Percentiles rank a stretch among this genome's conserved stretches.
phyloP scores from a whole-genome alignment of 2,797 vertebrate species.

The Coranthus polyacanthus region DNA sequence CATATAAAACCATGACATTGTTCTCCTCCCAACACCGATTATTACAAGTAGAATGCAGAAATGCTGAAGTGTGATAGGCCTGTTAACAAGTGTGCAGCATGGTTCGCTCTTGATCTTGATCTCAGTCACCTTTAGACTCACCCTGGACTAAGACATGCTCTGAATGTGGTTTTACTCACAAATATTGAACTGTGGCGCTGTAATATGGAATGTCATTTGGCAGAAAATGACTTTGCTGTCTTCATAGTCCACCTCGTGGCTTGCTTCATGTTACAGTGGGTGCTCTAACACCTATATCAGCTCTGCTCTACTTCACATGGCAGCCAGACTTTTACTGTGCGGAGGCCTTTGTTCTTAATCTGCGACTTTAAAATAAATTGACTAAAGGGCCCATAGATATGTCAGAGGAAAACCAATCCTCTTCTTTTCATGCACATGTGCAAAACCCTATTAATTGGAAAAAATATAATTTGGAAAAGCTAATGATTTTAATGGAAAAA shows the following conservation, averaged over 20 bases:
- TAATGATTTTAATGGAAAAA: neutral
- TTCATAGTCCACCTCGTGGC: neutral
- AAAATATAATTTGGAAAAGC: neutral
- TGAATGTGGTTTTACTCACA: neutral
- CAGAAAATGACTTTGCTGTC: slow-evolving; percentile 45
- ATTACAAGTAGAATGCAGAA: too few relatives aligned
- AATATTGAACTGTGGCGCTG: neutral
- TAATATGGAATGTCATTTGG: slow-evolving; percentile 18
- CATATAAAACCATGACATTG: too few relatives aligned
- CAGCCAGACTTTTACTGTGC: too few relatives aligned
- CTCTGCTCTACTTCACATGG: slow-evolving; percentile 48
- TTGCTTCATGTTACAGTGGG: slow-evolving; percentile 31
- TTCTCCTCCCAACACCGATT: too few relatives aligned
- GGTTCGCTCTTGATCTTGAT: too few relatives aligned
- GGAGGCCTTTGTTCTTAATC: slow-evolving; percentile 35
- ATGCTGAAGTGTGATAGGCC: too few relatives aligned
- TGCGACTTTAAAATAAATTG: slow-evolving; percentile 26
- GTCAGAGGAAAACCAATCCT: neutral
- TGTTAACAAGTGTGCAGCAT: neutral
- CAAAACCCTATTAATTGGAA: too few relatives aligned
- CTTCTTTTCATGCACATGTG: too few relatives aligned
- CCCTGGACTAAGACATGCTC: too few relatives aligned
- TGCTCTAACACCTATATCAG: slow-evolving; percentile 50
- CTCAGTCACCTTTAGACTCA: too few relatives aligned
- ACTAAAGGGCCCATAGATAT: slow-evolving; percentile 7